These are phyloP conservation scores for Cecropterus lyciades DNA, from an alignment of 1,140 invertebrate species.

Conservation along the genomic window DNA sequence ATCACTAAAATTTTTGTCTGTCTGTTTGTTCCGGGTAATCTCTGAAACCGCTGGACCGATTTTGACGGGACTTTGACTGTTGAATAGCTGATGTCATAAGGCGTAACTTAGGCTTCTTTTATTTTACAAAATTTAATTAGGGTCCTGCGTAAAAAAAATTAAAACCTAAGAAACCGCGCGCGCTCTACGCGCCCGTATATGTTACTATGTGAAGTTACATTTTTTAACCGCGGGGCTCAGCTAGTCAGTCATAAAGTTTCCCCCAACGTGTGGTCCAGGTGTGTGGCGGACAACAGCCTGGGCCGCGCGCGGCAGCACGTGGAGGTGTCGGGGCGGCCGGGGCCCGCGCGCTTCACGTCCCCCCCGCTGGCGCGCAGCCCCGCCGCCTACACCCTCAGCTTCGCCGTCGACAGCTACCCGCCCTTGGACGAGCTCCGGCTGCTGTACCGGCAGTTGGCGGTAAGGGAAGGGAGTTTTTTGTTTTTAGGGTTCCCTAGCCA, in stretches of 20 bases:
- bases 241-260: neutral
- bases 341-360: conserved; percentile 87
- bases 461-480: conserved; percentile 54
- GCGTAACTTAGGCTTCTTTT: too few species aligned
- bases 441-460: conserved; percentile 86
- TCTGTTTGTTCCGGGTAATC: too few species aligned
- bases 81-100: too few species aligned
- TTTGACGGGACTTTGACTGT: too few species aligned
- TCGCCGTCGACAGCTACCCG: conserved; percentile 87
- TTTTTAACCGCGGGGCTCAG: too few species aligned
- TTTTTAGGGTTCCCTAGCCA: too few species aligned
- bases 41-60: neutral
- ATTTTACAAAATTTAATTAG: too few species aligned
- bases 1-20: too few species aligned
- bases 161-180: too few species aligned
- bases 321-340: conserved; percentile 87
- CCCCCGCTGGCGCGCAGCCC: conserved; percentile 84
- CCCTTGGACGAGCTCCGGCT: conserved; percentile 87
- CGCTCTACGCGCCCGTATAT: too few species aligned
- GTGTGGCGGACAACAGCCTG: conserved; percentile 88
- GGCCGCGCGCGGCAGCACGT: conserved; percentile 88
- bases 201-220: too few species aligned
- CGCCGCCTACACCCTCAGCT: conserved; percentile 85
- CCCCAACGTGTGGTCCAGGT: conserved; percentile 83
- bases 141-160: too few species aligned